These are phyloP conservation scores for Trematomus bernacchii DNA, from an alignment of 2,797 vertebrate species.

Conservation along the genomic window DNA sequence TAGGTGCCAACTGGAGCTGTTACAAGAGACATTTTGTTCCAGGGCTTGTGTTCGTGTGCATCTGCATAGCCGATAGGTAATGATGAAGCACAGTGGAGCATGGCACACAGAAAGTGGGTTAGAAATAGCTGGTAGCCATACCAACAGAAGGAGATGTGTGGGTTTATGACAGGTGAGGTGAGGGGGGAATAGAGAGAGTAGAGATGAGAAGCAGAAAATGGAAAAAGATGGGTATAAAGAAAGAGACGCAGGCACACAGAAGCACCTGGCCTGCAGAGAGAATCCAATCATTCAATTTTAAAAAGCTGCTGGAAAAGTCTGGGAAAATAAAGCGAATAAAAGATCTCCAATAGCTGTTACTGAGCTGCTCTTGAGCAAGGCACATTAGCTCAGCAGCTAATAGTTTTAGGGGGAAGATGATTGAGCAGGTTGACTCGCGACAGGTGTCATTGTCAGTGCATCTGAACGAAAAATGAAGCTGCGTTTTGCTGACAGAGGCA, in stretches of 20 bases:
- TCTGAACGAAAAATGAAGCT: slow-evolving; percentile 23
- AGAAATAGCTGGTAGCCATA: slow-evolving; percentile 60
- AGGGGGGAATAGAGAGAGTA: slow-evolving; percentile 19
- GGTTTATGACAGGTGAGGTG: slow-evolving; percentile 50
- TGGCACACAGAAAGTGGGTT: slow-evolving; percentile 33
- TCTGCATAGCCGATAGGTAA: slow-evolving; percentile 63
- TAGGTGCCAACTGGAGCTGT: slow-evolving; percentile 35
- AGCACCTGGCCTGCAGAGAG: slow-evolving; percentile 29
- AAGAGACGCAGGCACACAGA: slow-evolving; percentile 27
- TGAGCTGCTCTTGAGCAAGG: slow-evolving; percentile 23
- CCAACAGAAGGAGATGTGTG: slow-evolving; percentile 48
- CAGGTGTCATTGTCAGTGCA: slow-evolving; percentile 18
- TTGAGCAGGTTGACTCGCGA: slow-evolving; percentile 6
- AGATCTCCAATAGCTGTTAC: background rate
- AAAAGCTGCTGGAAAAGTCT: slow-evolving; percentile 34
- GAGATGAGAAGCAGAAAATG: slow-evolving; percentile 43
- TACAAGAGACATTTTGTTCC: slow-evolving; percentile 10
- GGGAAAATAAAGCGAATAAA: slow-evolving; percentile 33
- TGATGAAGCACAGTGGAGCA: slow-evolving; percentile 48
- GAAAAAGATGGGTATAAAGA: slow-evolving; percentile 41
- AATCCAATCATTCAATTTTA: slow-evolving; percentile 42
- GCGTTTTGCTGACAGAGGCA: slow-evolving; percentile 31
- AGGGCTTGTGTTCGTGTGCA: slow-evolving; percentile 18
- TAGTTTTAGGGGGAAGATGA: background rate
- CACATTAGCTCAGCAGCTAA: slow-evolving; percentile 1